Evolutionary conservation across 2,797 vertebrate genomes (phyloP).

Genomic region (Capromys pilorides): DNA sequence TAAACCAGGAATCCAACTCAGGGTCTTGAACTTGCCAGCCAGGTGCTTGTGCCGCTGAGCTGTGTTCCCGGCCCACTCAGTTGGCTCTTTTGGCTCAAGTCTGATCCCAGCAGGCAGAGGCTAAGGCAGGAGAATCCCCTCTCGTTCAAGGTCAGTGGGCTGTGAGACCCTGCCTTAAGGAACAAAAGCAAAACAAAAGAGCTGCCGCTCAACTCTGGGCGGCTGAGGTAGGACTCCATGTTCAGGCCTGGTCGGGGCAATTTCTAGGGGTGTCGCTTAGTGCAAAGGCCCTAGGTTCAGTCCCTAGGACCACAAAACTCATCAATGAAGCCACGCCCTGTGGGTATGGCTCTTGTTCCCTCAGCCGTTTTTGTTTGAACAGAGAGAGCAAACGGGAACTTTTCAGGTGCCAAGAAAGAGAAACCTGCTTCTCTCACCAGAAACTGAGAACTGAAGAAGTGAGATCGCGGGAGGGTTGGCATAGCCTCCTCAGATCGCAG

Average conservation of each 20-base stretch:
- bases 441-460: slow-evolving; percentile 3
- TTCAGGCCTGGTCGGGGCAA: not conserved
- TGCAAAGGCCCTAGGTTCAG: not conserved
- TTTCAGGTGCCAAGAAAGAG: not conserved
- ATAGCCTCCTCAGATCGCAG: not conserved
- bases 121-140: not conserved
- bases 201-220: not conserved
- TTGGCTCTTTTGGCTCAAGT: not conserved
- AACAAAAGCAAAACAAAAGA: not conserved
- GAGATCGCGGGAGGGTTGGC: not conserved
- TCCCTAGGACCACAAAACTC: not conserved
- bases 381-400: slow-evolving; percentile 51
- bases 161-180: too few species aligned
- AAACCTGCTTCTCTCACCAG: slow-evolving; percentile 46
- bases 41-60: too few species aligned
- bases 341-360: not conserved
- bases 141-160: not conserved
- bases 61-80: not conserved
- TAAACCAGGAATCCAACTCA: too few species aligned
- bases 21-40: too few species aligned
- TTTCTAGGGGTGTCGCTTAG: not conserved
- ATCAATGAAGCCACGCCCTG: not conserved
- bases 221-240: not conserved
- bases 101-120: not conserved
- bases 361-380: not conserved